Evolutionary conservation across 1,140 invertebrate genomes (phyloP), one percentile per base, ranked within the genome.

Genomic region (Rhyacophila brunnea): DNA sequence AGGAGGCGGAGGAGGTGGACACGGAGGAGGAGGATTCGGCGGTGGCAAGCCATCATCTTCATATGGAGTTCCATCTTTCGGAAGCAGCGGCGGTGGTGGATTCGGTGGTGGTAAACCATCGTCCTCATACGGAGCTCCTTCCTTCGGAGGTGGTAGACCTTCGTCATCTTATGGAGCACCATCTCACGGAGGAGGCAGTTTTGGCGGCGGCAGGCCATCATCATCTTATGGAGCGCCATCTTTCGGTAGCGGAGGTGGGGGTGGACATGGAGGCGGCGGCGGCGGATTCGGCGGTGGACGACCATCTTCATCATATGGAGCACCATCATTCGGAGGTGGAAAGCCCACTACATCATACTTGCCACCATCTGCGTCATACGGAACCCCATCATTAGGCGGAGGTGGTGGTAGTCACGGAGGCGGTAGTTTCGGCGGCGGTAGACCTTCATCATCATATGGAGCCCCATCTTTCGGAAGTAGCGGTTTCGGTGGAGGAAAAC

Each of bases 271-370:
- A 40, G 52, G 65, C 34, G 38, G 52, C 38, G 35, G 55, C 32
- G 59, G 60, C 13, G 52, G 57, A 50, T 55, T 13, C 18, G 55
- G 58, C 46, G 63, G 65, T 43, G 51, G 70, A 49, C 17, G 34
- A 49, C 57, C 64, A 17, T 68, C 70, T 9, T 60, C 66, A 35
- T 63, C 59, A 11, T 70, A 69, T 11, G 70, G 60, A 44, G 67
- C 66, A n/a, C 49, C 60, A 32, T 62, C 36, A n/a, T 60, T 34
- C 42, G 38, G 62, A 20, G 56, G 58, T 11, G 58, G 64, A 1
- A 71, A 76, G 14, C 77, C 81, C 4, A 72, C 68, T 1, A 68
- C 68, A 1, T 69, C 70, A 1, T 77, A 79, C 34, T 75, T 78
- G 5, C 78, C 79, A 9, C 77, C 81, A 6, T 72, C 67, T 1